These are phyloP conservation scores for Teleogryllus oceanicus DNA, from an alignment of 2,888 invertebrate species.

Conservation along the genomic window DNA sequence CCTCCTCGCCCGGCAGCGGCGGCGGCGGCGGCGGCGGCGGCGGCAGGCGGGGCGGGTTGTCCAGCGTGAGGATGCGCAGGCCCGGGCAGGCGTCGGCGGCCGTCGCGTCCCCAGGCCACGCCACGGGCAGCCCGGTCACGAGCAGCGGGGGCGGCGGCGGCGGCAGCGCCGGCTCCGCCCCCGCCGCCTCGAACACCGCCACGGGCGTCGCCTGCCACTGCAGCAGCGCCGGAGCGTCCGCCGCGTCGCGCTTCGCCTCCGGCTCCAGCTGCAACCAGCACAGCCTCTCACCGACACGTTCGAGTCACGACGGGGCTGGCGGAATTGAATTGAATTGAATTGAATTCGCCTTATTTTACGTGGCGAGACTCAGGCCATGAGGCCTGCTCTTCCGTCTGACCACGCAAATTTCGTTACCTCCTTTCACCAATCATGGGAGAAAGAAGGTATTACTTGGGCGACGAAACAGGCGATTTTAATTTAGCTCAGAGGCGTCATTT, in stretches of 20 bases:
- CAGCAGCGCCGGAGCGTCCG: not conserved
- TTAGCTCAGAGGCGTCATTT: too few species aligned
- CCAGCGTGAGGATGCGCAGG: not conserved
- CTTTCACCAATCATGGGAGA: too few species aligned
- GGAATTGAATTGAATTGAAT: too few species aligned
- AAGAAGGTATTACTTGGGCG: too few species aligned
- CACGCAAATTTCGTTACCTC: too few species aligned
- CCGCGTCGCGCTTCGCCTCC: not conserved
- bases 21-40: not conserved
- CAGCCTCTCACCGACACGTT: too few species aligned
- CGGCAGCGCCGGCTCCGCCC: not conserved
- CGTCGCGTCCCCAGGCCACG: not conserved
- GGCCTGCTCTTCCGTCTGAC: too few species aligned
- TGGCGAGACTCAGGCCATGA: too few species aligned
- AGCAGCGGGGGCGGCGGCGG: not conserved
- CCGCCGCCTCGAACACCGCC: not conserved
- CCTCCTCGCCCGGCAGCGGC: not conserved
- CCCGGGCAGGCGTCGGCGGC: not conserved
- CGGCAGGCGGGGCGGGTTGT: not conserved
- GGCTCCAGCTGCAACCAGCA: not conserved
- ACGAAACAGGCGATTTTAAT: too few species aligned
- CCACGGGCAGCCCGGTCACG: not conserved
- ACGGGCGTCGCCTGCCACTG: constrained; percentile 1
- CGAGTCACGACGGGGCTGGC: too few species aligned
- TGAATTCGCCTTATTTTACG: too few species aligned